Conservation (phyloP, 2,113 vertebrate species). For the Setophaga petechia region DNA sequence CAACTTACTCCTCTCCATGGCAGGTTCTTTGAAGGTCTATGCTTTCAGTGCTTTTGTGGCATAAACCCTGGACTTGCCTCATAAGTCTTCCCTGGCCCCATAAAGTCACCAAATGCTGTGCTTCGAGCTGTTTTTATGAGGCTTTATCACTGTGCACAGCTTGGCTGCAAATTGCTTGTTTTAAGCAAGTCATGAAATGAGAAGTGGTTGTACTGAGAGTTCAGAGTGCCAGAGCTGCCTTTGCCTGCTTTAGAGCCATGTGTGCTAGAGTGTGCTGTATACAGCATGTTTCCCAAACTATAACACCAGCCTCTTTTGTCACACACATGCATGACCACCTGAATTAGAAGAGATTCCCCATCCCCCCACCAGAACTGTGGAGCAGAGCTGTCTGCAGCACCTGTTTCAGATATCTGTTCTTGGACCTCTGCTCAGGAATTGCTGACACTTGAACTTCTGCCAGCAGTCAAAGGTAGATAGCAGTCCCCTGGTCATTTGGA, state of each 20-base stretch:
- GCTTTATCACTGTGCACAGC: not conserved
- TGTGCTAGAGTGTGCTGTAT: accelerated
- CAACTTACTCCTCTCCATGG: not conserved
- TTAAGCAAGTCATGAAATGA: not conserved
- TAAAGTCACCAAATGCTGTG: not conserved
- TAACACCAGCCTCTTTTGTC: not conserved
- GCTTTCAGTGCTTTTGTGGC: not conserved
- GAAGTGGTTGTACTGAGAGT: not conserved
- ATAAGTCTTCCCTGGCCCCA: not conserved
- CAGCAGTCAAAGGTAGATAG: not conserved
- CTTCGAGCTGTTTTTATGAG: not conserved
- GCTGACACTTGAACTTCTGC: not conserved
- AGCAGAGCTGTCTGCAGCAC: not conserved
- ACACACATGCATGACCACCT: not conserved
- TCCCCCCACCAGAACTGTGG: not conserved
- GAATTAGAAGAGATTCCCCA: not conserved
- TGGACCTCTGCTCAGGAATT: not conserved
- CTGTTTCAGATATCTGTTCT: not conserved
- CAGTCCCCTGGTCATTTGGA: not conserved
- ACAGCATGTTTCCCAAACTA: not conserved
- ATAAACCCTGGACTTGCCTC: accelerated
- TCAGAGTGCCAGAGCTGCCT: not conserved
- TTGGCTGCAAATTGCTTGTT: not conserved
- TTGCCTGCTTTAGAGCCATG: not conserved
- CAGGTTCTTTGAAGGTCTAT: not conserved